Conservation (phyloP, 2,113 vertebrate species). For the Seriola dumerili region DNA sequence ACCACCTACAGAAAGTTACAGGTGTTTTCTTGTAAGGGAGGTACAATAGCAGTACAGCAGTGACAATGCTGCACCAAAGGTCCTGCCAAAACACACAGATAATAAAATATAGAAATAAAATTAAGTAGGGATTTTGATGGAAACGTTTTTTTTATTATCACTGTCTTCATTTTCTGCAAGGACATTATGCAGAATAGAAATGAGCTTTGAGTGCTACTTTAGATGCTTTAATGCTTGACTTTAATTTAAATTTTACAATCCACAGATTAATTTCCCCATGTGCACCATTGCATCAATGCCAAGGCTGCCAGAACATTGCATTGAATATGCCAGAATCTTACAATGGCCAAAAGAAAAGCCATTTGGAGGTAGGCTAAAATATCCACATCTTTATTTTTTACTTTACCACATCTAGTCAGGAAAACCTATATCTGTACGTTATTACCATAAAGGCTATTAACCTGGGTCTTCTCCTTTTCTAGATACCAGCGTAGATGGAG, state of each 20-base stretch:
- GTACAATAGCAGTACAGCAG: neutral
- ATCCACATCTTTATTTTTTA: neutral
- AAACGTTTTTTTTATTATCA: too few relatives aligned
- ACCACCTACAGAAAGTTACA: neutral
- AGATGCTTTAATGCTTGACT: neutral
- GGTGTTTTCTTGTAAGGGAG: neutral
- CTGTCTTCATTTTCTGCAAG: too few relatives aligned
- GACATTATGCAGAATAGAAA: neutral
- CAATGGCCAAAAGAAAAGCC: conserved; percentile 98
- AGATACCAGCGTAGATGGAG: conserved; percentile 94
- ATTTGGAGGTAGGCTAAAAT: conserved; percentile 91
- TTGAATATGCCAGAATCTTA: conserved; percentile 94
- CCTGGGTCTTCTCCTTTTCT: neutral
- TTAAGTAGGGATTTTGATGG: neutral
- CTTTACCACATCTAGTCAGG: neutral
- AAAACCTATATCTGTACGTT: neutral
- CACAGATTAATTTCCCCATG: conserved; percentile 98
- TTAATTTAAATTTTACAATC: neutral
- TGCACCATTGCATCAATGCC: conserved; percentile 99
- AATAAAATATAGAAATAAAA: neutral
- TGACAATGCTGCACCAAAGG: neutral
- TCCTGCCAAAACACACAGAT: neutral
- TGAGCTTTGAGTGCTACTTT: neutral
- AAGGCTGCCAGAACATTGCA: conserved; percentile 95
- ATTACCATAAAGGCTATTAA: neutral